Evolutionary conservation across 2,113 vertebrate genomes (phyloP).

Genomic region (Microtus ochrogaster): DNA sequence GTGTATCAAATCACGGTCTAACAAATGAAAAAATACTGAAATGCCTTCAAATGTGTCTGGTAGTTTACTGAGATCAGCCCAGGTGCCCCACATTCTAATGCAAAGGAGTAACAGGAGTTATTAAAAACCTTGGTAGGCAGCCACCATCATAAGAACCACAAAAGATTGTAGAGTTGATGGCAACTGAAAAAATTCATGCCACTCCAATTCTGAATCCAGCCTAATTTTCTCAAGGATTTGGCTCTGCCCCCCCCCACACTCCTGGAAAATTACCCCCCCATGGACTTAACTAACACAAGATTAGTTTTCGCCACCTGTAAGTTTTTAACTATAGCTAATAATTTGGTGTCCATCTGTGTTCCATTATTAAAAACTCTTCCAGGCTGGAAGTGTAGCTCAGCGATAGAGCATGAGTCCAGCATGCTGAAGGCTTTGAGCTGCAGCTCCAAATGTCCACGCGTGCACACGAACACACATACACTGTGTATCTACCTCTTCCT

Average conservation of each 20-base stretch:
- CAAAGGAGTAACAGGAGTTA: neutral
- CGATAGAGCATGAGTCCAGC: neutral
- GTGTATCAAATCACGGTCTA: neutral
- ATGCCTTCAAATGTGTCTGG: constrained; percentile 26
- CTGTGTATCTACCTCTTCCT: neutral
- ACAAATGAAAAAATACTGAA: constrained; percentile 2
- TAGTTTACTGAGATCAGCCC: neutral
- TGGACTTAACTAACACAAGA: neutral
- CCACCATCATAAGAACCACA: neutral
- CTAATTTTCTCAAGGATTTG: neutral
- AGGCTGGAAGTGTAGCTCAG: neutral
- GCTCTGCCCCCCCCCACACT: neutral
- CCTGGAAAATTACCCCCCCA: neutral
- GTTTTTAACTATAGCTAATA: neutral
- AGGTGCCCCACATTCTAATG: neutral
- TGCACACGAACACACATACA: neutral
- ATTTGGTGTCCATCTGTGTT: neutral
- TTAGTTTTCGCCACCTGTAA: neutral
- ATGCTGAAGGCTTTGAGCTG: neutral
- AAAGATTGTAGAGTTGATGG: neutral
- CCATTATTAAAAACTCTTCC: neutral
- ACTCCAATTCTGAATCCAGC: neutral
- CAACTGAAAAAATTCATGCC: neutral
- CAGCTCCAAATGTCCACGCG: neutral
- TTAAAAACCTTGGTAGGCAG: neutral